A percentile compares a stretch with the other conserved stretches of the same genome.
Conservation (phyloP, 2,113 vertebrate genomes). For the Scolopax mira region DNA sequence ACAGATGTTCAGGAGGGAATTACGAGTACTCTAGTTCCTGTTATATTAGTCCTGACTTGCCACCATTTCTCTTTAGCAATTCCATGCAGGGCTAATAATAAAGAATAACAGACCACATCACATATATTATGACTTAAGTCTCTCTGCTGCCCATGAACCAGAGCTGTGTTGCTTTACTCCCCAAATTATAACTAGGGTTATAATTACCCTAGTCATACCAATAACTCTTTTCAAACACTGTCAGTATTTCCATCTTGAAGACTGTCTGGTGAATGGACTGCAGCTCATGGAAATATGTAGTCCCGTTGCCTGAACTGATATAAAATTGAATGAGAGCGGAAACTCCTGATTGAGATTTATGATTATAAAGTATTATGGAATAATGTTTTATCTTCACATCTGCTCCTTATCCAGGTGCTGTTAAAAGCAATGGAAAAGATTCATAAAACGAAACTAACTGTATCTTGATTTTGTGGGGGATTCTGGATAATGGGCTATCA, state of each 20-base stretch:
- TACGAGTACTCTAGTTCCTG: slow-evolving; percentile 11
- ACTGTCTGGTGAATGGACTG: not conserved
- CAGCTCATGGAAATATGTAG: not conserved
- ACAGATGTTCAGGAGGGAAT: slow-evolving; percentile 56
- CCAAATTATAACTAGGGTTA: not conserved
- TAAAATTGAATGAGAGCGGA: slow-evolving; percentile 36
- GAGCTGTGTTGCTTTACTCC: not conserved
- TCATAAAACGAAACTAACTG: slow-evolving; percentile 9
- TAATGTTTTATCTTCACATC: slow-evolving; percentile 36
- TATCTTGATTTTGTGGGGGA: not conserved
- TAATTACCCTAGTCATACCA: not conserved
- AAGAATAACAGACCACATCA: slow-evolving; percentile 7
- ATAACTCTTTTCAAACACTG: not conserved
- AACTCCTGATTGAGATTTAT: slow-evolving; percentile 39
- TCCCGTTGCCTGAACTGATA: not conserved
- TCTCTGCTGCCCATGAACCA: not conserved
- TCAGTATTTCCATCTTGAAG: not conserved
- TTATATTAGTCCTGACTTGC: slow-evolving; percentile 28
- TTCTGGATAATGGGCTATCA: slow-evolving; percentile 18
- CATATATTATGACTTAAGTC: not conserved
- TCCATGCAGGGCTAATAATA: not conserved
- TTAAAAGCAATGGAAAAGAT: slow-evolving; percentile 26
- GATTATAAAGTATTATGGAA: slow-evolving; percentile 5
- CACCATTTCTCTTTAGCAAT: slow-evolving; percentile 18
- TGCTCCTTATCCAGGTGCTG: slow-evolving; percentile 3